Evolutionary conservation across 2,888 invertebrate genomes (phyloP).

Genomic region (Terebella lapidaria): DNA sequence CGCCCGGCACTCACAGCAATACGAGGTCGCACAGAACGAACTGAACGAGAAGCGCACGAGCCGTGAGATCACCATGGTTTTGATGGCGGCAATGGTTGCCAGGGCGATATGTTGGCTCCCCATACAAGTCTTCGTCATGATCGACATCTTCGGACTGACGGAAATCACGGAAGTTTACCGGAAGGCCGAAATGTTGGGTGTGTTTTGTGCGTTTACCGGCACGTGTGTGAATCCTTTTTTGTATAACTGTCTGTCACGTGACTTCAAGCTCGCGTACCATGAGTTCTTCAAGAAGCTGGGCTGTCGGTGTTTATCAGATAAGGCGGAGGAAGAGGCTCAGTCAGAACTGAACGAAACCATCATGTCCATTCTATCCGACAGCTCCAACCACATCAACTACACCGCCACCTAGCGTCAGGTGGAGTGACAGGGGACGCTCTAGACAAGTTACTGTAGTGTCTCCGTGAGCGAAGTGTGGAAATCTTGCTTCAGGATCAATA

Average conservation of each 20-base stretch:
- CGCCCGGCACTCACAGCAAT: not conserved
- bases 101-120: constrained; percentile 27
- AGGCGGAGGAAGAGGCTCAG: constrained; percentile 10
- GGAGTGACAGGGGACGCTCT: too few species aligned
- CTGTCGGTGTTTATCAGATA: constrained; percentile 1
- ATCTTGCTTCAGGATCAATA: too few species aligned
- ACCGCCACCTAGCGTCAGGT: too few species aligned
- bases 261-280: constrained; percentile 16
- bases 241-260: constrained; percentile 17
- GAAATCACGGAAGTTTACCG: constrained; percentile 15
- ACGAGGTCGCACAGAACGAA: constrained; percentile 15
- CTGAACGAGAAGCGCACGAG: constrained; percentile 15
- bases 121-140: constrained; percentile 21
- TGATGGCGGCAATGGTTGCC: constrained; percentile 22
- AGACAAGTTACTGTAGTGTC: too few species aligned
- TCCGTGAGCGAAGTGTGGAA: too few species aligned
- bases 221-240: constrained; percentile 17
- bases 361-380: constrained; percentile 28
- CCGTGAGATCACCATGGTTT: constrained; percentile 22
- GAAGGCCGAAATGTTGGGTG: constrained; percentile 23
- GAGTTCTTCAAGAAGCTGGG: constrained; percentile 8
- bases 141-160: constrained; percentile 19
- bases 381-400: constrained; percentile 28
- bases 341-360: constrained; percentile 27
- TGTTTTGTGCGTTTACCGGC: constrained; percentile 18